A percentile compares a stretch with the other conserved stretches of the same genome.
These are phyloP conservation scores for Xestia rhomboidea DNA, from an alignment of 2,888 invertebrate genomes.

Conservation along the genomic window DNA sequence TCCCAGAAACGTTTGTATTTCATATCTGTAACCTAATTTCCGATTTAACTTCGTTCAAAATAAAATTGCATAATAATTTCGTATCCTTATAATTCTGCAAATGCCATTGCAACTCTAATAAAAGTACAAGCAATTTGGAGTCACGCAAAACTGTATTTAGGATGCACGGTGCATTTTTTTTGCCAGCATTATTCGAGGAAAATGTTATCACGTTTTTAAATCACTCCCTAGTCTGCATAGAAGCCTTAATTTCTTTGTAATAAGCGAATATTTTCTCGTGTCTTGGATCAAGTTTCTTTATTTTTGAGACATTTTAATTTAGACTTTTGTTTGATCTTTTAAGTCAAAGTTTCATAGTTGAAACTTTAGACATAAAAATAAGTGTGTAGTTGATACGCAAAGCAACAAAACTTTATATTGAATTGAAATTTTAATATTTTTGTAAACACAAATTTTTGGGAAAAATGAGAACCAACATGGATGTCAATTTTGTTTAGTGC, in stretches of 20 bases:
- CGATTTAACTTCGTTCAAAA: conserved; percentile 26
- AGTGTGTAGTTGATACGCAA: background rate
- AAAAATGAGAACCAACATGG: no score
- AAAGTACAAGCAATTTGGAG: conserved; percentile 77
- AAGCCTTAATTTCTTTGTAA: conserved; percentile 56
- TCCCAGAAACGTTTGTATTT: conserved; percentile 10
- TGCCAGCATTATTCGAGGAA: conserved; percentile 74
- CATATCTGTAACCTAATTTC: conserved; percentile 2
- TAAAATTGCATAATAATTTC: conserved; percentile 59
- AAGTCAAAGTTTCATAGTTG: background rate
- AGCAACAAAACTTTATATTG: background rate
- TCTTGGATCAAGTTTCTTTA: background rate
- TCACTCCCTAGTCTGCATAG: conserved; percentile 60
- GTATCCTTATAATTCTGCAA: conserved; percentile 67
- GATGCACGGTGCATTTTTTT: conserved; percentile 81
- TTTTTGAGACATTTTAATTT: conserved; percentile 1
- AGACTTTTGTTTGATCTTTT: background rate
- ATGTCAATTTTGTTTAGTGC: no score
- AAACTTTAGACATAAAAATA: no score
- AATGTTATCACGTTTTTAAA: conserved; percentile 75
- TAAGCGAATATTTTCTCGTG: conserved; percentile 38
- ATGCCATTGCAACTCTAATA: conserved; percentile 76
- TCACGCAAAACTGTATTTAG: conserved; percentile 86
- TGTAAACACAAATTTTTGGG: no score
- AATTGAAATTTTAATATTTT: no score